Evolutionary conservation across 2,113 vertebrate genomes (phyloP), one percentile per base, ranked within the genome.

Genomic region (Sorex fumeus): DNA sequence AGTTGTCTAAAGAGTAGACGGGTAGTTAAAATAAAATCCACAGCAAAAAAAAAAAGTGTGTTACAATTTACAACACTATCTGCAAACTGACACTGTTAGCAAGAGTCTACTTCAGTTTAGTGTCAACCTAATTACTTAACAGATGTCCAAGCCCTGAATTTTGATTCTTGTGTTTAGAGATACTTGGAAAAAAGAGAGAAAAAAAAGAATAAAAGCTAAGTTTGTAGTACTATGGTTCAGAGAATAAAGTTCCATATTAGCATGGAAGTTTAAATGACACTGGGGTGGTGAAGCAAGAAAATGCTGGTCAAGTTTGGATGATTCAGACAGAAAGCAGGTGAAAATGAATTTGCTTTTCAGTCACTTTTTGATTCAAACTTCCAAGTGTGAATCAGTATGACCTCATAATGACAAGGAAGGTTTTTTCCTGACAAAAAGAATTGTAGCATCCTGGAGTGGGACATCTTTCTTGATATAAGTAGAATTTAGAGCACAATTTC

Each of bases 171-270:
- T 34, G 7, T 71, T 21, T 34, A 19, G 6, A 57, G 45, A 27
- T n/a, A 10, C 57, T 2, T 47, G 2, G 13, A 69, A 70, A 1
- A 21, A 1, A 0, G 15, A 16, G 1, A 13, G 25, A 3, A 50
- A 43, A 40, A 13, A n/a, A 3, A 50, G 32, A 40, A 9, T 43
- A 27, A 27, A 66, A 2, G 57, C 18, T 47, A 2, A 3, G 5
- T 50, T 13, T 45, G 23, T 47, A 47, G 15, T 8, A 30, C 43
- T 32, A 47, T 43, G 16, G 21, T 78, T 79, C 67, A 47, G 18
- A 88, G 43, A 92, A 18, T 13, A 81, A 60, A 60, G 21, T 23
- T 60, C 18, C 57, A 60, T 60, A 60, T 60, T 60, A 60, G 19
- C 57, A 60, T 60, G 57, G 57, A 23, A 21, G 18, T 60, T 60